Evolutionary conservation across 2,113 vertebrate species (phyloP).

Genomic region (Bombycilla garrulus): DNA sequence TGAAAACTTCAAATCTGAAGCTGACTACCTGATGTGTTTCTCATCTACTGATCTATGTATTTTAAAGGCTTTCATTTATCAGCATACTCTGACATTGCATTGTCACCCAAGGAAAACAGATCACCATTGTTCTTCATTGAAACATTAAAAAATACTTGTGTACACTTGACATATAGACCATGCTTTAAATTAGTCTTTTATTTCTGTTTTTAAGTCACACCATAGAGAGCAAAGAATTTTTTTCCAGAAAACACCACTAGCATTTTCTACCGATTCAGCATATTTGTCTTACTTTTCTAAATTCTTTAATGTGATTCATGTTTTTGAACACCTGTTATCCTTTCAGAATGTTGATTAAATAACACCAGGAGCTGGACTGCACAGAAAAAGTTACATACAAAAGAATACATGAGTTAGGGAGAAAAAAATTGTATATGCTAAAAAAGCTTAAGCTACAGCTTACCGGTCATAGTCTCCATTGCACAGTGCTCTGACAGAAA

Average conservation of each 20-base stretch:
- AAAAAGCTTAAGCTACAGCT: background rate
- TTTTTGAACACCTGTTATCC: background rate
- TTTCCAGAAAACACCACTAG: background rate
- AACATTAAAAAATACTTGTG: background rate
- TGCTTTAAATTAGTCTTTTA: background rate
- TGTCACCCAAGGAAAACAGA: background rate
- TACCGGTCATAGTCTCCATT: slow-evolving; percentile 94
- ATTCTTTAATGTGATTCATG: background rate
- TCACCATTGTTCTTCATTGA: background rate
- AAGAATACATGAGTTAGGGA: background rate
- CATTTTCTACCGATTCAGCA: background rate
- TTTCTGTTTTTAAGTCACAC: slow-evolving; percentile 1
- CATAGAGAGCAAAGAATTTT: background rate
- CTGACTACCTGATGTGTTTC: background rate
- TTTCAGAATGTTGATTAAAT: background rate
- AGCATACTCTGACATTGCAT: background rate
- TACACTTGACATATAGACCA: background rate
- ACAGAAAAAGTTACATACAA: background rate
- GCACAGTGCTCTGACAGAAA: slow-evolving; percentile 88
- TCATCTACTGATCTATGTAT: background rate
- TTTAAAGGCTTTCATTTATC: background rate
- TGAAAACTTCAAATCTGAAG: background rate
- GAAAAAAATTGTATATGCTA: background rate
- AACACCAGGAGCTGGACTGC: background rate
- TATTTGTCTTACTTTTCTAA: background rate